A percentile compares a stretch with the other conserved stretches of the same genome.
Evolutionary conservation across 2,113 vertebrate genomes (phyloP).

Genomic region (Microtus pennsylvanicus): DNA sequence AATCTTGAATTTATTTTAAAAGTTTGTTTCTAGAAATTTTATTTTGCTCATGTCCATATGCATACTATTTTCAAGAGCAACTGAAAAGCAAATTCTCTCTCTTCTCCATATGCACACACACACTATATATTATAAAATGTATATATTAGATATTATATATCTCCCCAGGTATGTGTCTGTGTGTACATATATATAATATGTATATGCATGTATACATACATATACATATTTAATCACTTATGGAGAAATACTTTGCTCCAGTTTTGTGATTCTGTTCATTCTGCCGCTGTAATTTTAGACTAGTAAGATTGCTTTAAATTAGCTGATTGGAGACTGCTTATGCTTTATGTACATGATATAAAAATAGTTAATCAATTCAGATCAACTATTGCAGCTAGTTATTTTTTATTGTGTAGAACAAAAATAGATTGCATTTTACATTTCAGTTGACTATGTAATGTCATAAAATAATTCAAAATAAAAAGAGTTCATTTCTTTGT

Average conservation of each 20-base stretch:
- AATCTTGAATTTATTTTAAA: conserved; percentile 48
- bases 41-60: conserved; percentile 52
- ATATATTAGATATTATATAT: too few species aligned
- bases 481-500: background rate
- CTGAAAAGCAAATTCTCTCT: background rate
- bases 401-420: conserved; percentile 46
- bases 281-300: conserved; percentile 53
- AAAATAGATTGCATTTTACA: conserved; percentile 38
- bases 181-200: too few species aligned
- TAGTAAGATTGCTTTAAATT: background rate
- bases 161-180: too few species aligned
- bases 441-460: background rate
- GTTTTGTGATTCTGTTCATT: conserved; percentile 29
- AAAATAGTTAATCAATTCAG: conserved; percentile 50
- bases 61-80: conserved; percentile 58
- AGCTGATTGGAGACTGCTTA: conserved; percentile 17
- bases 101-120: background rate
- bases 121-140: background rate
- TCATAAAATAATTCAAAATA: conserved; percentile 55
- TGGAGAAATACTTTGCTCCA: background rate
- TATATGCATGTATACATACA: background rate
- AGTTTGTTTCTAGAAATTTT: conserved; percentile 52
- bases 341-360: background rate
- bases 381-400: conserved; percentile 20
- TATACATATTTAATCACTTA: background rate